Conservation (phyloP, 1,140 invertebrate genomes). For the Frieseomelitta varia region DNA sequence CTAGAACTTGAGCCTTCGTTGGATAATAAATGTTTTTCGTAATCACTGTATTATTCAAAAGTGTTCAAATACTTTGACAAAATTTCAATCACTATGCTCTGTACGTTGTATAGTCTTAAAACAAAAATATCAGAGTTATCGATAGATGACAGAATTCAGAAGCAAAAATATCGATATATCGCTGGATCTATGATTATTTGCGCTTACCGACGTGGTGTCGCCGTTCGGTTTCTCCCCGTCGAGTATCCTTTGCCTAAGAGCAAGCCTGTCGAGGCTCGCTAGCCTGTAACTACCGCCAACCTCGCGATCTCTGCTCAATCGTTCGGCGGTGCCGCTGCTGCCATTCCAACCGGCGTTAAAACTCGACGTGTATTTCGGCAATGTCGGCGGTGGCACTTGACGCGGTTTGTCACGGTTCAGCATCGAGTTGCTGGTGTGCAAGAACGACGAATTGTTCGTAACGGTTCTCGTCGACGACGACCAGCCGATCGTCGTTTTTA, state of each 20-base stretch:
- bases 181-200: neutral
- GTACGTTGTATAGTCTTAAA: neutral
- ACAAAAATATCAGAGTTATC: neutral
- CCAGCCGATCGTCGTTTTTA: slow-evolving; percentile 68
- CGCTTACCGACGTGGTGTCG: slow-evolving; percentile 78
- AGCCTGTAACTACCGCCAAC: slow-evolving; percentile 85
- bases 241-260: slow-evolving; percentile 87
- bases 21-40: too few species aligned
- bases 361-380: slow-evolving; percentile 86
- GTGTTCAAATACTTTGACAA: too few species aligned
- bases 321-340: slow-evolving; percentile 81
- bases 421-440: slow-evolving; percentile 80
- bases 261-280: slow-evolving; percentile 87
- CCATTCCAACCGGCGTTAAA: slow-evolving; percentile 83
- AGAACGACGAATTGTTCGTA: slow-evolving; percentile 79
- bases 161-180: neutral
- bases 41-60: too few species aligned
- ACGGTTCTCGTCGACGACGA: slow-evolving; percentile 50
- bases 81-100: too few species aligned
- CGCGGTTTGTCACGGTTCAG: slow-evolving; percentile 76
- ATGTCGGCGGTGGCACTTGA: slow-evolving; percentile 85
- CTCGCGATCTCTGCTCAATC: slow-evolving; percentile 81
- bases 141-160: neutral
- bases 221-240: slow-evolving; percentile 81
- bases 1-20: too few species aligned